Evolutionary conservation across 2,113 vertebrate species (phyloP), one percentile per base, ranked within the genome.

Genomic region (Oncorhynchus masou): DNA sequence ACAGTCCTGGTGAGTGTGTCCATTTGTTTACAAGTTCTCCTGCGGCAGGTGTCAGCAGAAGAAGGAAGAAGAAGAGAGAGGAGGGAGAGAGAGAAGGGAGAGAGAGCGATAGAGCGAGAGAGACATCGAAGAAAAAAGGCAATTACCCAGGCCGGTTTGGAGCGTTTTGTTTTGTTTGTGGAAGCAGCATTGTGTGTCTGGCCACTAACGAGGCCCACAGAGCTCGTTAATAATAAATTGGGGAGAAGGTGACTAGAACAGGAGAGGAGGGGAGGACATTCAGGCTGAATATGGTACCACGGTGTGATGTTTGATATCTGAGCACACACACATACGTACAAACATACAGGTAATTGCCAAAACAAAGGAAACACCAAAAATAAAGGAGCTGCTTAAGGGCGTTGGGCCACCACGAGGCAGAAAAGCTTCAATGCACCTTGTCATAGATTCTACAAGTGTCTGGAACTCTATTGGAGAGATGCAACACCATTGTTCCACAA

Each of bases 201-300:
- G 76, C 75, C 82, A 83, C 84, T 92, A 91, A 91, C 90, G 90
- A 92, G 88, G 78, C 85, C 86, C 80, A 9, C 78, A 73, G 76
- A 90, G 88, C 87, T 87, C 79, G 83, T 87, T 89, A 86, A 89
- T 90, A 92, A 90, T 89, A 86, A 85, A 88, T 88, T 84, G 88
- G 81, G 71, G 1, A 83, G 85, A 82, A 85, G 81, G 85, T 88
- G 84, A 84, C 59, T 4, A 31, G 67, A 31, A 29, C n/a, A 19
- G 24, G 75, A 39, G 22, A 5, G 78, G 83, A 59, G 15, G 22
- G 66, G 67, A n/a, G 54, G 78, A n/a, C 9, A 25, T 82, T 82
- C 70, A 80, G 80, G 81, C 77, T 84, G 81, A 89, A 85, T 76
- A 82, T 84, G 78, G 84, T 86, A 85, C 82, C 85, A 87, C 78